phyloP scores from a whole-genome alignment of 2,797 vertebrate genomes.

The Acridotheres tristis region DNA sequence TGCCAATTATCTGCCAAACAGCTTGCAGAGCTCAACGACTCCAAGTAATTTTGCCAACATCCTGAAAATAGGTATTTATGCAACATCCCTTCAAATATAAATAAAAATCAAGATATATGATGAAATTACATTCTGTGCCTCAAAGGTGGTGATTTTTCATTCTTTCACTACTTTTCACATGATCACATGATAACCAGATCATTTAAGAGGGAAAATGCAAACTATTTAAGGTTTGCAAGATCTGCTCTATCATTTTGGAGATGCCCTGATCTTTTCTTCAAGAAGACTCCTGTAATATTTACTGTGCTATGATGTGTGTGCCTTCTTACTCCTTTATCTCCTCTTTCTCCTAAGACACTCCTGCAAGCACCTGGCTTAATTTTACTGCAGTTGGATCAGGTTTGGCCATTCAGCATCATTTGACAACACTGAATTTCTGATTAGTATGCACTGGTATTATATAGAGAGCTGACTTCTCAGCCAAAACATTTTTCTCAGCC shows the following conservation, averaged over 20 bases:
- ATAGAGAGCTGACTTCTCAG: neutral
- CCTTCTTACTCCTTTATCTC: neutral
- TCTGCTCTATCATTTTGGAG: neutral
- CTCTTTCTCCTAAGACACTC: neutral
- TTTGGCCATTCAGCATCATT: neutral
- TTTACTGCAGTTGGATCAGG: neutral
- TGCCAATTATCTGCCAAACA: neutral
- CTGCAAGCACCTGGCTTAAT: neutral
- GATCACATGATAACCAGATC: neutral
- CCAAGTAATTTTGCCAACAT: neutral
- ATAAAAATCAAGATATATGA: neutral
- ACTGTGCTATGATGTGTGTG: fast-evolving
- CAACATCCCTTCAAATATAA: neutral
- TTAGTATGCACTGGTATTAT: neutral
- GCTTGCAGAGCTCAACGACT: neutral
- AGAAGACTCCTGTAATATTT: neutral
- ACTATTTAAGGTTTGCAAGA: neutral
- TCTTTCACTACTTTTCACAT: neutral
- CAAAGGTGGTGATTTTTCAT: neutral
- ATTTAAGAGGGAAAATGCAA: neutral
- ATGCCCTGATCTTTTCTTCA: neutral
- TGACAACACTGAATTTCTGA: neutral
- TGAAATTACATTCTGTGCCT: neutral
- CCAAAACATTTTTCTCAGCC: neutral
- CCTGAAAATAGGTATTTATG: neutral